Evolutionary conservation across 2,888 invertebrate species (phyloP), one percentile per base, ranked within the genome.

Genomic region (Gasteruption jaculator): DNA sequence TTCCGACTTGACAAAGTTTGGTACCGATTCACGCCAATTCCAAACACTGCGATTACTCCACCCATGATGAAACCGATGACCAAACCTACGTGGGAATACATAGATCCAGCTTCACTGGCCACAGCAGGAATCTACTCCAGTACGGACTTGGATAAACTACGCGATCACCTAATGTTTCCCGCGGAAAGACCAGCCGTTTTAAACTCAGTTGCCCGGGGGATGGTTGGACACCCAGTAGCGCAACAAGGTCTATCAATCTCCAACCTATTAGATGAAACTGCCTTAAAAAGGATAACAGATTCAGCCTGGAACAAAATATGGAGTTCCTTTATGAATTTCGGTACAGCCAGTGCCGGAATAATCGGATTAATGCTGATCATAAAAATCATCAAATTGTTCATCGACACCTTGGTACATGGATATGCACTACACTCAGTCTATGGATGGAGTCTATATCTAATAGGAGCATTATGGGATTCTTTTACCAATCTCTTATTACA

Each of bases 291-390:
- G n/a, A n/a, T n/a, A n/a, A n/a, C n/a, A n/a, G n/a, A n/a, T n/a
- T n/a, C n/a, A n/a, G n/a, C n/a, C n/a, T n/a, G n/a, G n/a, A n/a
- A n/a, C n/a, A n/a, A n/a, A n/a, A n/a, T n/a, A n/a, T n/a, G n/a
- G n/a, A n/a, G n/a, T n/a, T n/a, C n/a, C n/a, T n/a, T n/a, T n/a
- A n/a, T n/a, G n/a, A n/a, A n/a, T n/a, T n/a, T 38, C n/a, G 41
- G 32, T 3, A 31, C 38, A 3, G 27, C 33, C 8, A 45, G 45
- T 11, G 45, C 45, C 2, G 35, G 45, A n/a, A 11, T 45, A 11
- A n/a, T 42, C 8, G 38, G 34, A 30, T 26, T 42, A 21, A 1
- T 45, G 1, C 31, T 42, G 16, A 2, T 42, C 1, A 21, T 38
- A 2, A 15, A 35, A 10, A 5, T 32, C 7, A 42, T 45, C 3